Conservation (phyloP, 2,113 vertebrate genomes). For the Scartelaos histophorus region DNA sequence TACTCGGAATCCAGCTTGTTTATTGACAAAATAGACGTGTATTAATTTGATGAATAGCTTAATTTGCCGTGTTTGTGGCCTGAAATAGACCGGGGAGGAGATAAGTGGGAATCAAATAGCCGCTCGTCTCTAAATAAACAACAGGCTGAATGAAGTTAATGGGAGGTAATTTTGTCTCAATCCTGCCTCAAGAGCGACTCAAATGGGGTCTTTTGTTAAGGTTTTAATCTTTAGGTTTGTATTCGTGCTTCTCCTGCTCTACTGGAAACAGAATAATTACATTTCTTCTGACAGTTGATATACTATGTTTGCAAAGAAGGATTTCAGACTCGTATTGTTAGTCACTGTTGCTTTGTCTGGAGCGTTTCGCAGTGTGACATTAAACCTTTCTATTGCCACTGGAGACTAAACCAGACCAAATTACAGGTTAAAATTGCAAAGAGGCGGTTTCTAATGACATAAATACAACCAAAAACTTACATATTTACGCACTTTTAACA, state of each 20-base stretch:
- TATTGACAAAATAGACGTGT: constrained; percentile 4
- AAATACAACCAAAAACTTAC: too few species aligned
- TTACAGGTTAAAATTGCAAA: too few species aligned
- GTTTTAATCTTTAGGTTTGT: not conserved
- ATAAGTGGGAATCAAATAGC: constrained; percentile 9
- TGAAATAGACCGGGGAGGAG: constrained; percentile 5
- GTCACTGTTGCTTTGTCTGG: too few species aligned
- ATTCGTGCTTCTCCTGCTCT: not conserved
- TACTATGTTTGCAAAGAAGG: too few species aligned
- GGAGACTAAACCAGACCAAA: too few species aligned
- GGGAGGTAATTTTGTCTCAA: not conserved
- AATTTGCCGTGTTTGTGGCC: constrained; percentile 7
- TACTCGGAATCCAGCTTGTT: not conserved
- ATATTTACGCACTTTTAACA: too few species aligned
- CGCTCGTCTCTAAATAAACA: constrained; percentile 5
- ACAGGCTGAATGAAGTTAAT: not conserved
- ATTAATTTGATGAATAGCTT: constrained; percentile 12
- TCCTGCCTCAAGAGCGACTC: not conserved
- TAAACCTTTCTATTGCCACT: too few species aligned
- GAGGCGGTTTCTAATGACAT: too few species aligned
- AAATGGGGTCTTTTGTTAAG: not conserved
- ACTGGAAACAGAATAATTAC: too few species aligned
- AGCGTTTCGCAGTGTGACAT: too few species aligned
- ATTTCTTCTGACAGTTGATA: too few species aligned
- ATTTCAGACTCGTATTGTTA: too few species aligned